Evolutionary conservation across 2,888 invertebrate species (phyloP).

Genomic region (Stenchaetothrips biformis): DNA sequence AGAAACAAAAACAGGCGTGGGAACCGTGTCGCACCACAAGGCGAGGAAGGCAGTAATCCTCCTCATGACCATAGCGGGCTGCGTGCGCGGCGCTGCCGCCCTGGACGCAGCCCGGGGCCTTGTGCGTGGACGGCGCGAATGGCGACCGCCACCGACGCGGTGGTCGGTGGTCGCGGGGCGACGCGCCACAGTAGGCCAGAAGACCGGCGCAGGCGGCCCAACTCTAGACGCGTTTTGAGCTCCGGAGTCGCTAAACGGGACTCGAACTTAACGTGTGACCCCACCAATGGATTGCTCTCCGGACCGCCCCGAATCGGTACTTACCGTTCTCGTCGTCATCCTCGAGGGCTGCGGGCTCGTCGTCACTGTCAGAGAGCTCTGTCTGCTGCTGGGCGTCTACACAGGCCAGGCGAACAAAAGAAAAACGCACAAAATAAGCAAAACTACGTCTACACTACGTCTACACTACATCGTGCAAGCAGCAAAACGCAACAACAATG

Average conservation of each 20-base stretch:
- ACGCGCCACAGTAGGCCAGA: no score
- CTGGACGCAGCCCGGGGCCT: not conserved
- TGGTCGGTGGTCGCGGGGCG: not conserved
- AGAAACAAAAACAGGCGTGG: no score
- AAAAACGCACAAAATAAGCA: not conserved
- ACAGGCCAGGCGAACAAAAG: not conserved
- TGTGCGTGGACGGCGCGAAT: not conserved
- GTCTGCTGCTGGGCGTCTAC: not conserved
- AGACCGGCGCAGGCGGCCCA: no score
- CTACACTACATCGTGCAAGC: no score
- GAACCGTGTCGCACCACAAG: no score
- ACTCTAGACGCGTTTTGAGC: no score
- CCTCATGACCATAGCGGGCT: not conserved
- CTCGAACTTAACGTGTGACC: no score
- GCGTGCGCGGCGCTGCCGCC: not conserved
- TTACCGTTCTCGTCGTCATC: not conserved
- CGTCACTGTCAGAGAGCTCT: not conserved
- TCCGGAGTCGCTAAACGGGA: no score
- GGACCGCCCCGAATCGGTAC: not conserved
- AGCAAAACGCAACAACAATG: no score
- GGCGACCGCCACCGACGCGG: not conserved
- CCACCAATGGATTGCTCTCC: no score
- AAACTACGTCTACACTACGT: no score
- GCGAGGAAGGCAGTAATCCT: no score
- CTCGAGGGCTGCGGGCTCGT: not conserved